Evolutionary conservation across 2,113 vertebrate genomes (phyloP).

Genomic region (Cochlearius cochlearius): DNA sequence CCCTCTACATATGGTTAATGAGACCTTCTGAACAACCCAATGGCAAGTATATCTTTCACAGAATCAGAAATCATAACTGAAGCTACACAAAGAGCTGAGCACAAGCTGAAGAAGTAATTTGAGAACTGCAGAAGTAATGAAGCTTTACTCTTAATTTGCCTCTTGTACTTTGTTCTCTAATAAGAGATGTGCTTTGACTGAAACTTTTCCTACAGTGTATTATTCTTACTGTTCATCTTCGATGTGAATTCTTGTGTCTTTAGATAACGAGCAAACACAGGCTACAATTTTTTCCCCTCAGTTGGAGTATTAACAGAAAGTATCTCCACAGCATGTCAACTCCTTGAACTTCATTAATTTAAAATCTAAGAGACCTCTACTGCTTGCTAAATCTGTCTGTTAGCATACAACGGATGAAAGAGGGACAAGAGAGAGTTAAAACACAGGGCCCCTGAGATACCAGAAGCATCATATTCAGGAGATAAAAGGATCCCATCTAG

Average conservation of each 20-base stretch:
- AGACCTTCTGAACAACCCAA: neutral
- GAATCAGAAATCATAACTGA: neutral
- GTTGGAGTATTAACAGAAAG: neutral
- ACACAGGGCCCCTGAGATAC: too few species aligned
- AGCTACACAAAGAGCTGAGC: neutral
- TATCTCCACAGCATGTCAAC: neutral
- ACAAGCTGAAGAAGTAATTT: neutral
- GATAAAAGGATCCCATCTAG: neutral
- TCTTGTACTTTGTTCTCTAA: neutral
- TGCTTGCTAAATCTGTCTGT: neutral
- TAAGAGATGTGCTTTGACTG: neutral
- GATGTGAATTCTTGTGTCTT: neutral
- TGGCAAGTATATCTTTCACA: accelerated
- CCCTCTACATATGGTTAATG: neutral
- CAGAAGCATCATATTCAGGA: neutral
- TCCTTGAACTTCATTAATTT: neutral
- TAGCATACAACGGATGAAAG: accelerated
- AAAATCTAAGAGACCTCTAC: neutral
- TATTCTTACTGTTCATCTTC: neutral
- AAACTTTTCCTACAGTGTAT: neutral
- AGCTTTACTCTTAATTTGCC: neutral
- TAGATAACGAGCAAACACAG: neutral
- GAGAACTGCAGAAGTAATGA: neutral
- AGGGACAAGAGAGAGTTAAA: neutral
- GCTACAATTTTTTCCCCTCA: neutral